These are phyloP conservation scores for Antrozous pallidus DNA, from an alignment of 2,797 vertebrate species.

Conservation along the genomic window DNA sequence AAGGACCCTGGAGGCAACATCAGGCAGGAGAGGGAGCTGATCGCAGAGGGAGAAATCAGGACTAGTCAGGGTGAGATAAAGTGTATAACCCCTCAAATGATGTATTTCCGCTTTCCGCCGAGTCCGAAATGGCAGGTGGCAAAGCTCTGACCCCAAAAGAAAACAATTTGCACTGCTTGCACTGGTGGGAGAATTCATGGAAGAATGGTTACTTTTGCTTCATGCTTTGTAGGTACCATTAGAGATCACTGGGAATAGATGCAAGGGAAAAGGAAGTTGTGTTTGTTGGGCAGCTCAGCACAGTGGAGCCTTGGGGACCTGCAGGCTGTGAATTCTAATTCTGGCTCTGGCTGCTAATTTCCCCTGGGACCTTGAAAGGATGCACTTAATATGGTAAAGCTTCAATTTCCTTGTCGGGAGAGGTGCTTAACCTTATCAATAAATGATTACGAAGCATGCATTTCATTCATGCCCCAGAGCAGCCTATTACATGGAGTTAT, in stretches of 20 bases:
- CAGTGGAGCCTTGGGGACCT: background rate
- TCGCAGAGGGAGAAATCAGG: background rate
- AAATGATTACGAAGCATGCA: background rate
- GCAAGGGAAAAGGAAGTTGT: background rate
- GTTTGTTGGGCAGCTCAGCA: background rate
- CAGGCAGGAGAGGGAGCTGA: background rate
- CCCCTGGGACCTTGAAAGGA: background rate
- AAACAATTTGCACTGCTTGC: constrained; percentile 64
- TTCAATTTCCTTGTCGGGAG: background rate
- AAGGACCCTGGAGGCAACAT: background rate
- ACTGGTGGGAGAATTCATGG: constrained; percentile 49
- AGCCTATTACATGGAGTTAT: background rate
- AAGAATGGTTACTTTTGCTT: constrained; percentile 47
- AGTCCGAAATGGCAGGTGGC: constrained; percentile 63
- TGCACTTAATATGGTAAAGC: background rate
- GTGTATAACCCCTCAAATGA: constrained; percentile 60
- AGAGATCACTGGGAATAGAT: constrained; percentile 9
- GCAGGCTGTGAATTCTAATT: constrained; percentile 58
- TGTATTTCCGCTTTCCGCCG: constrained; percentile 62
- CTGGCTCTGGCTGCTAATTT: constrained; percentile 13
- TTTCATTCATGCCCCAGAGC: background rate
- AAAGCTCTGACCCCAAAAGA: constrained; percentile 74
- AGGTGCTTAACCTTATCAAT: background rate
- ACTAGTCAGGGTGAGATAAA: constrained; percentile 51
- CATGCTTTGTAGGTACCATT: constrained; percentile 28